phyloP scores from a whole-genome alignment of 2,888 invertebrate species.

The Entomobrya proxima region DNA sequence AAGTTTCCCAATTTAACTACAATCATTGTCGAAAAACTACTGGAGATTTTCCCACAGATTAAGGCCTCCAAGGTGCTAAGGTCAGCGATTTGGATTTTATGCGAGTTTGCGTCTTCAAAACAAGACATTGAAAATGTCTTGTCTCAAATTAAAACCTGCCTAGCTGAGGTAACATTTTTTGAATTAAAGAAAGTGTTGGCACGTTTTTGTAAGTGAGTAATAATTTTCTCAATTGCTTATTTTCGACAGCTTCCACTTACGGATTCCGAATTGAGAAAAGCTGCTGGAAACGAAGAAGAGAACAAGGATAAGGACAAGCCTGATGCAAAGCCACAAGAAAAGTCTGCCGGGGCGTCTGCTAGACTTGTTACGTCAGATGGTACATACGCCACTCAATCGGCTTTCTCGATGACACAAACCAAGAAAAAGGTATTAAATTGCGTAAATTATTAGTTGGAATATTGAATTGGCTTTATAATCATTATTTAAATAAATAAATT shows the following conservation, averaged over 20 bases:
- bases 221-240: conserved; percentile 74
- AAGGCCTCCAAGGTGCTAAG: conserved; percentile 94
- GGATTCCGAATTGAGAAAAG: conserved; percentile 82
- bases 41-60: conserved; percentile 91
- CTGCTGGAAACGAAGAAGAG: conserved; percentile 84
- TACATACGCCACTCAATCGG: conserved; percentile 98
- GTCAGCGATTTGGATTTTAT: conserved; percentile 97
- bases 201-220: conserved; percentile 11
- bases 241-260: conserved; percentile 82
- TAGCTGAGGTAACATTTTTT: no score
- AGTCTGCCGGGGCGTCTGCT: conserved; percentile 42
- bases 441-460: no score
- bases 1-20: conserved; percentile 89
- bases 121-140: conserved; percentile 89
- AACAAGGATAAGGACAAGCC: conserved; percentile 76
- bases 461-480: neutral
- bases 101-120: conserved; percentile 92
- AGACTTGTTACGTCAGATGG: conserved; percentile 96
- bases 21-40: conserved; percentile 88
- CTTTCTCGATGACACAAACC: conserved; percentile 84
- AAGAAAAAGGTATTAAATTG: no score
- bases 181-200: conserved; percentile 78
- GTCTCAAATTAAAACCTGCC: conserved; percentile 84
- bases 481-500: no score
- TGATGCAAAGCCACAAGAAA: conserved; percentile 36